These are phyloP conservation scores for Drosophila serrata DNA, from an alignment of 1,140 invertebrate genomes.

Conservation along the genomic window DNA sequence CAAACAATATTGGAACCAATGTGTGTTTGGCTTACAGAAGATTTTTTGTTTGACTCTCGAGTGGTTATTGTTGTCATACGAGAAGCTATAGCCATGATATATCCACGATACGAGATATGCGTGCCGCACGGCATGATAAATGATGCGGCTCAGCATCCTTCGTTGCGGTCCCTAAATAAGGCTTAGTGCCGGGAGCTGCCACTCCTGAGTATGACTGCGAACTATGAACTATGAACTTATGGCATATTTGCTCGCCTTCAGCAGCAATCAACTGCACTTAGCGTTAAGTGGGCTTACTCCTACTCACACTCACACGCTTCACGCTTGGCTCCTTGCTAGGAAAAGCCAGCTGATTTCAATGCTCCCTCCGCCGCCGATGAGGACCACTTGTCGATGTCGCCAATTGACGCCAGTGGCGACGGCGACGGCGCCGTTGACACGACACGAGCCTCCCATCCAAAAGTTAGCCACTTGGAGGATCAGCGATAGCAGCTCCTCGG, in stretches of 20 bases:
- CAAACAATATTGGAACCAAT: not conserved
- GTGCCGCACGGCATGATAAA: conserved; percentile 57
- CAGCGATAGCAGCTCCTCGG: conserved; percentile 28
- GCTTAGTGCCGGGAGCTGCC: conserved; percentile 42
- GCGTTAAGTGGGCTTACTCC: conserved; percentile 42
- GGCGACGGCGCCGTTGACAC: conserved; percentile 34
- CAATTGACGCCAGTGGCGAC: conserved; percentile 9
- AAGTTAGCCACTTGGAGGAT: conserved; percentile 44
- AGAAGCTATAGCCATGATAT: conserved; percentile 35
- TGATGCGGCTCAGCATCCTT: conserved; percentile 48
- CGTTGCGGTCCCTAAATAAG: conserved; percentile 47
- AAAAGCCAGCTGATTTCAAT: conserved; percentile 51
- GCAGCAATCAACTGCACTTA: conserved; percentile 70
- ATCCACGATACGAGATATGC: conserved; percentile 32
- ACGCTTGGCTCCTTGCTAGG: not conserved
- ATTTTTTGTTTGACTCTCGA: conserved; percentile 57
- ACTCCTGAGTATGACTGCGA: conserved; percentile 18
- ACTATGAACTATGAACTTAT: conserved; percentile 55
- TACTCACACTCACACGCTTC: conserved; percentile 1
- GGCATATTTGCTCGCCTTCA: conserved; percentile 57
- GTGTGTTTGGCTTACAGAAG: conserved; percentile 42
- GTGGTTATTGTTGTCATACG: conserved; percentile 76
- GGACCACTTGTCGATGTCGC: conserved; percentile 37
- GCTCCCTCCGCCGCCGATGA: conserved; percentile 10
- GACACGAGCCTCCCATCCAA: conserved; percentile 31